A percentile compares a stretch with the other conserved stretches of the same genome.
These are phyloP conservation scores for Monopis laevigella DNA, from an alignment of 2,888 invertebrate species.

Conservation along the genomic window DNA sequence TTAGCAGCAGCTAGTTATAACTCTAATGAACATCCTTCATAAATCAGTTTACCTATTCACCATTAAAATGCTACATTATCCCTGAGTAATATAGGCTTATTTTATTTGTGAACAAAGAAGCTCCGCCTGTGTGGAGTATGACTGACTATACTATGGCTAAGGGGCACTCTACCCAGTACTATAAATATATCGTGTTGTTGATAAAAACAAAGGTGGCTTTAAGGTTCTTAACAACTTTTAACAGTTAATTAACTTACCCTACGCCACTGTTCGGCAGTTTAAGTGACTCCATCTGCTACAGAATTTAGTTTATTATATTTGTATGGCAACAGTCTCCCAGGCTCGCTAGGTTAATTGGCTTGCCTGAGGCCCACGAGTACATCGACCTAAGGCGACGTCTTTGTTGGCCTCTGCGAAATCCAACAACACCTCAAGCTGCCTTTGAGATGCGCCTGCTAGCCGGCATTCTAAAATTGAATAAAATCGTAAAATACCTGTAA, in stretches of 20 bases:
- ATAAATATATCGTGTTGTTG: background rate
- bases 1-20: background rate
- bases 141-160: too few relatives aligned
- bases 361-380: background rate
- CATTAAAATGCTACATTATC: background rate
- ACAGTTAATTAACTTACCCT: background rate
- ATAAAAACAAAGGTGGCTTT: background rate
- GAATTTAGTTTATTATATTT: background rate
- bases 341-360: background rate
- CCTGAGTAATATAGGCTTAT: background rate
- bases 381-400: background rate
- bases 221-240: background rate
- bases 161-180: background rate
- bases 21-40: background rate
- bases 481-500: background rate
- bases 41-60: background rate
- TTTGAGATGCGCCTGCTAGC: background rate
- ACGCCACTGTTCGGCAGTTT: background rate
- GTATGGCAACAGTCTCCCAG: background rate
- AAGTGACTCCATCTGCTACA: background rate
- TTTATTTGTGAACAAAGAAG: too few relatives aligned
- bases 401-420: background rate
- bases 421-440: background rate
- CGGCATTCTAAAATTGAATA: background rate
- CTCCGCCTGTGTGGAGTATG: too few relatives aligned